These are phyloP conservation scores for Gorsachius magnificus DNA, from an alignment of 2,797 vertebrate species.

Conservation along the genomic window DNA sequence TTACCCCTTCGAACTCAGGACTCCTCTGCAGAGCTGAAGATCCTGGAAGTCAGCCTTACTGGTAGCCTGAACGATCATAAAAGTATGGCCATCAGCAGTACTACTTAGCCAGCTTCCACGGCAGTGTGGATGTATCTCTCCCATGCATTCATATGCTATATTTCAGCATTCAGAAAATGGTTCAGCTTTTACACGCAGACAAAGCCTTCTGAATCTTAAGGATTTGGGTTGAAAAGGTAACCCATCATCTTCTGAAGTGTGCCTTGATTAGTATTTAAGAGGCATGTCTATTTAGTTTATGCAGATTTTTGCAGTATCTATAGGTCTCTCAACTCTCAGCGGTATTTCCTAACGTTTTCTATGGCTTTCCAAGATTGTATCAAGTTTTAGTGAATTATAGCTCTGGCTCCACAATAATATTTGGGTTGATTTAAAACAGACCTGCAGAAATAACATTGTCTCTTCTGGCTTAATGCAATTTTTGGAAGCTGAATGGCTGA, in stretches of 20 bases:
- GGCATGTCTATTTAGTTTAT: background rate
- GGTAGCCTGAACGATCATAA: background rate
- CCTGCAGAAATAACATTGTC: constrained; percentile 42
- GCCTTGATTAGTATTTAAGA: background rate
- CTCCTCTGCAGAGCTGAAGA: background rate
- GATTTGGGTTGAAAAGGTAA: background rate
- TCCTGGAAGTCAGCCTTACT: background rate
- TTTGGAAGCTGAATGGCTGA: constrained; percentile 1
- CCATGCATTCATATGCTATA: background rate
- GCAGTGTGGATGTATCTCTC: background rate
- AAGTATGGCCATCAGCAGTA: background rate
- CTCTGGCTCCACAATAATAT: constrained; percentile 26
- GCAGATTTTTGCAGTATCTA: background rate
- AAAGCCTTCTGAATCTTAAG: background rate
- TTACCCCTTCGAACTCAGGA: background rate
- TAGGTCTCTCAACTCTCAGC: background rate
- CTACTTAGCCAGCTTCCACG: background rate
- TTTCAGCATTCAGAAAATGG: background rate
- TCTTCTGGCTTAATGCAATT: constrained; percentile 20
- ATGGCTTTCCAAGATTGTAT: constrained; percentile 35
- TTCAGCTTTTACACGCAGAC: background rate
- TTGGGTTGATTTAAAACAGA: constrained; percentile 62
- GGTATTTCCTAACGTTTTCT: background rate
- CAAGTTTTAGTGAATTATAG: constrained; percentile 52
- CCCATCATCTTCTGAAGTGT: background rate